phyloP scores from a whole-genome alignment of 2,888 invertebrate species.

The Mythimna albipuncta region DNA sequence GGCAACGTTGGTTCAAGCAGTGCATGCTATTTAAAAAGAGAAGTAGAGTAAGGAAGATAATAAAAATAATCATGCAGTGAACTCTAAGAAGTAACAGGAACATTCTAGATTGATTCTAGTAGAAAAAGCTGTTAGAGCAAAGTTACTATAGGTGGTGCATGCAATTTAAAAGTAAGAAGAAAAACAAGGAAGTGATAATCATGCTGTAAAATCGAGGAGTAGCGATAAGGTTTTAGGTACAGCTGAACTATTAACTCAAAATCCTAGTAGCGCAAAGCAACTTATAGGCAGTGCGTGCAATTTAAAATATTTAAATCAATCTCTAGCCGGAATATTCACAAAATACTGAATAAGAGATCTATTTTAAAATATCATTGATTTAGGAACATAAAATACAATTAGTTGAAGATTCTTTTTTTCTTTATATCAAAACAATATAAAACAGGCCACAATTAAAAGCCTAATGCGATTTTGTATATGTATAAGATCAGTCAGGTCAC shows the following conservation, averaged over 20 bases:
- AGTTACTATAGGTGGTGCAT: not conserved
- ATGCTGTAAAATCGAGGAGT: too few species aligned
- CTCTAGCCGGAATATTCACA: not conserved
- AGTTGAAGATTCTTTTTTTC: not conserved
- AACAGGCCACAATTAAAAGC: not conserved
- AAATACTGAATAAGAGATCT: not conserved
- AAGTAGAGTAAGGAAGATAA: not conserved
- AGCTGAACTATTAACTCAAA: not conserved
- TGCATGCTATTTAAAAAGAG: too few species aligned
- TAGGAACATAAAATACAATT: too few species aligned
- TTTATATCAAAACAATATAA: not conserved
- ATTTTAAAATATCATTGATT: too few species aligned
- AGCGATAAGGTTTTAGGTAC: not conserved
- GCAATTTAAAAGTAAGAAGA: not conserved
- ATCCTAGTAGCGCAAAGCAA: not conserved
- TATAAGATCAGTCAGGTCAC: conserved; percentile 79
- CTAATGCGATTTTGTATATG: not conserved
- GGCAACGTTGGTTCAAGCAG: too few species aligned
- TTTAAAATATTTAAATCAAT: not conserved
- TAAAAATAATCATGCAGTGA: not conserved
- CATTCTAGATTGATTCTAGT: not conserved
- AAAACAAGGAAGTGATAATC: not conserved
- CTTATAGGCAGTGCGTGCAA: not conserved
- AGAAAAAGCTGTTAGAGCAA: not conserved
- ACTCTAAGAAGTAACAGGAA: not conserved